phyloP scores from a whole-genome alignment of 2,888 invertebrate species.

The Rhorus exstirpatorius region DNA sequence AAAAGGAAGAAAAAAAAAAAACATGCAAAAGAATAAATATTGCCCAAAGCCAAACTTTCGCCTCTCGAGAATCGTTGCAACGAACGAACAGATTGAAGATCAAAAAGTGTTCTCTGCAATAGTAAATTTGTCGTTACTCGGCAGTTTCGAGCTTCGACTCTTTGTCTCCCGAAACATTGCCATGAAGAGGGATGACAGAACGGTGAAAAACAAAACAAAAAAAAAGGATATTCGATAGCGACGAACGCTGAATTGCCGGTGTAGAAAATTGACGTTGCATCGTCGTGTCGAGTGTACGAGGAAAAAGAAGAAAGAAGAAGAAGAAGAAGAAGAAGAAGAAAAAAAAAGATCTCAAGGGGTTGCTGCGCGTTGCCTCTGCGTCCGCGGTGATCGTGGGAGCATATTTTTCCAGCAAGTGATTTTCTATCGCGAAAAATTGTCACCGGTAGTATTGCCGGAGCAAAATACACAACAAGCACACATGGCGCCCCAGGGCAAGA shows the following conservation, averaged over 20 bases:
- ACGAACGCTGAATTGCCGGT: too few relatives aligned
- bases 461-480: constrained; percentile 7
- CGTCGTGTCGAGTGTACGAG: background rate
- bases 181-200: too few relatives aligned
- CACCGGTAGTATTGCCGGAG: background rate
- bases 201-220: too few relatives aligned
- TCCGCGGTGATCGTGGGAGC: constrained; percentile 20
- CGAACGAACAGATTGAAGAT: background rate
- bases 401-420: constrained; percentile 40
- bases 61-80: too few relatives aligned
- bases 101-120: constrained; percentile 1
- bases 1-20: background rate
- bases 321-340: constrained; percentile 1
- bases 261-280: background rate
- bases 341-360: background rate
- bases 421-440: constrained; percentile 52
- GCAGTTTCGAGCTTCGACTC: background rate
- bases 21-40: too few relatives aligned
- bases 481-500: constrained; percentile 1
- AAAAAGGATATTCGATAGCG: too few relatives aligned
- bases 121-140: background rate
- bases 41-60: background rate
- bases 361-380: background rate
- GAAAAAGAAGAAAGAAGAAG: background rate
- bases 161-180: too few relatives aligned